Conservation (phyloP, 2,797 vertebrate genomes). For the Acanthis flammea region DNA sequence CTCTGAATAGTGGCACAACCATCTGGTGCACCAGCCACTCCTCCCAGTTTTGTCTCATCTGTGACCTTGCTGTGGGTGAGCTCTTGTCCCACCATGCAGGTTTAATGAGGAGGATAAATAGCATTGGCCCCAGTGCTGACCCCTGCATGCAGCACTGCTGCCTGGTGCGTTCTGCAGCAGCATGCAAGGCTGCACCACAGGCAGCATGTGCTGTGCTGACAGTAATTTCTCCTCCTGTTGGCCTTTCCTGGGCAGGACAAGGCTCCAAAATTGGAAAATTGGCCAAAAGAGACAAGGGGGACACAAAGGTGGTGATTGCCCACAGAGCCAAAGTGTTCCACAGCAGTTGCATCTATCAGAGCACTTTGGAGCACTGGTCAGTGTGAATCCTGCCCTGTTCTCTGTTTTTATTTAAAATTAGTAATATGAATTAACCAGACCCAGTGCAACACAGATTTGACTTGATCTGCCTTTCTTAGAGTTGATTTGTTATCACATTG, state of each 20-base stretch:
- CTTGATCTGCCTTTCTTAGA: background rate
- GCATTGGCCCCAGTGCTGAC: background rate
- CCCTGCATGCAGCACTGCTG: background rate
- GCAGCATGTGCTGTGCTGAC: background rate
- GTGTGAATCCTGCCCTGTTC: background rate
- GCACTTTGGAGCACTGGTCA: accelerated
- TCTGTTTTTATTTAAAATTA: background rate
- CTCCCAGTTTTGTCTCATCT: constrained; percentile 30
- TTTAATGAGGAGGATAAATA: constrained; percentile 36
- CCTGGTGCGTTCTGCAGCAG: background rate
- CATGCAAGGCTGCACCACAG: background rate
- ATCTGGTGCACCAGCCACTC: constrained; percentile 23
- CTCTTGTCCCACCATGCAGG: constrained; percentile 2
- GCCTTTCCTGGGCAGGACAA: background rate
- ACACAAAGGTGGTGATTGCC: background rate
- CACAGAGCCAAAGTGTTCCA: background rate
- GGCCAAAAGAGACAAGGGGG: background rate
- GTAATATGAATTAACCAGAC: background rate
- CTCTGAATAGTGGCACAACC: constrained; percentile 27
- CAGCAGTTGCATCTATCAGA: background rate
- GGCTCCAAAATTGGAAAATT: background rate
- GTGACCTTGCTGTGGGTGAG: background rate
- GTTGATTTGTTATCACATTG: background rate
- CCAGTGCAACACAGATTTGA: background rate
- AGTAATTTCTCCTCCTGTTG: background rate